These are phyloP conservation scores for Poecilus cupreus DNA, from an alignment of 2,888 invertebrate species.

Conservation along the genomic window DNA sequence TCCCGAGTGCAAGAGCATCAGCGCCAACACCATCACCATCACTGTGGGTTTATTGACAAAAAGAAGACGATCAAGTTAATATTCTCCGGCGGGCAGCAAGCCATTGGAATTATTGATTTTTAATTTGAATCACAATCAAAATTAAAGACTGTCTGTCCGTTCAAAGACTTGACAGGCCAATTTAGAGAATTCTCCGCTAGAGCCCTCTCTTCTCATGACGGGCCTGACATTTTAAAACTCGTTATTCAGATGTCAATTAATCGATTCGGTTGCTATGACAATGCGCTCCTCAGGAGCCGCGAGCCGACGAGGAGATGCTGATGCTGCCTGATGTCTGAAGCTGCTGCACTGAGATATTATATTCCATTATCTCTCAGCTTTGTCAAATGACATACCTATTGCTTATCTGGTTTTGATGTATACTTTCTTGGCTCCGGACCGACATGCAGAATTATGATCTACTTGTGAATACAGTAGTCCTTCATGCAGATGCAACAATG, in stretches of 20 bases:
- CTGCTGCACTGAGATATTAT: conserved; percentile 38
- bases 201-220: conserved; percentile 50
- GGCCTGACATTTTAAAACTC: conserved; percentile 67
- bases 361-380: conserved; percentile 26
- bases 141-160: conserved; percentile 59
- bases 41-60: conserved; percentile 53
- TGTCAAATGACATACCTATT: conserved; percentile 40
- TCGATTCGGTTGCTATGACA: conserved; percentile 62
- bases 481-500: neutral
- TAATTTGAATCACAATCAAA: conserved; percentile 60
- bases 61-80: conserved; percentile 55
- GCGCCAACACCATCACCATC: too few relatives aligned
- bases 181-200: conserved; percentile 55
- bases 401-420: conserved; percentile 26
- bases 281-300: conserved; percentile 39
- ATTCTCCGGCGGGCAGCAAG: conserved; percentile 26
- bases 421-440: neutral
- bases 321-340: neutral
- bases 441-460: conserved; percentile 44
- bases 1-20: too few relatives aligned
- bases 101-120: conserved; percentile 58
- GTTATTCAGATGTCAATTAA: conserved; percentile 70
- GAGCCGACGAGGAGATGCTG: conserved; percentile 11
- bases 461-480: conserved; percentile 29
- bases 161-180: conserved; percentile 55